Base-by-base conservation (phyloP, 2,888 invertebrate genomes). In the Yponomeuta evonymella region DNA sequence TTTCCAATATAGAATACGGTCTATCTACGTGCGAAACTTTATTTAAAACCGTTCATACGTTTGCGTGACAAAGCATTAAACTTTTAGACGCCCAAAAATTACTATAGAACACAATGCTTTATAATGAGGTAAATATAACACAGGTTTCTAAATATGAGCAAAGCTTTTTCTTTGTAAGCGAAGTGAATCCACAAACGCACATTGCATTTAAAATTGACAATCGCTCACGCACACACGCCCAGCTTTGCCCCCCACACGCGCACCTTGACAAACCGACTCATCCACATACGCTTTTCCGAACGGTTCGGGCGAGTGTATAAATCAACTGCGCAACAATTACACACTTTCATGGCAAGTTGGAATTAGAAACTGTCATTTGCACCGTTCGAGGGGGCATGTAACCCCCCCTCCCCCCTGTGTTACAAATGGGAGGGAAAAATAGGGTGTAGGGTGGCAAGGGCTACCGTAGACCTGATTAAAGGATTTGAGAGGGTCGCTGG, bases 321-420 rank as follows among this genome's bases (percentile, higher is more conserved):
- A 92, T 92, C 91, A 91, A 86, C 90, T 83, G 83, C 83, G 84
- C 91, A 90, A 92, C 92, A 92, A 92, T 93, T 93, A 92, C 92
- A 92, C 92, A 93, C 91, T 92, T 91, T 90, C 92, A 91, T 92
- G 92, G 90, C 92, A 91, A 92, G 89, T 90, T 90, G 89, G 92
- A 93, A 93, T 93, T 93, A 92, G 92, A 92, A 93, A 93, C 92
- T 92, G 93, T 92, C 93, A 92, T 92, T 93, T 92, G 92, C 93
- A 92, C 89, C 90, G 86, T 91, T 89, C 87, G 86, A 86, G 88
- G 89, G 87, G 84, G 77, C 75, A 77, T 75, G 74, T 73, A 70
- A 23, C 23, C 23, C 23, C 23, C 23, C 23, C 23, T 0, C 74
- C 76, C 71, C 77, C 80, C 74, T 76, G 75, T 79, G 80, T 79